A percentile compares a stretch with the other conserved stretches of the same genome.
These are phyloP conservation scores for Siphamia tubifer DNA, from an alignment of 2,113 vertebrate species.

Conservation along the genomic window DNA sequence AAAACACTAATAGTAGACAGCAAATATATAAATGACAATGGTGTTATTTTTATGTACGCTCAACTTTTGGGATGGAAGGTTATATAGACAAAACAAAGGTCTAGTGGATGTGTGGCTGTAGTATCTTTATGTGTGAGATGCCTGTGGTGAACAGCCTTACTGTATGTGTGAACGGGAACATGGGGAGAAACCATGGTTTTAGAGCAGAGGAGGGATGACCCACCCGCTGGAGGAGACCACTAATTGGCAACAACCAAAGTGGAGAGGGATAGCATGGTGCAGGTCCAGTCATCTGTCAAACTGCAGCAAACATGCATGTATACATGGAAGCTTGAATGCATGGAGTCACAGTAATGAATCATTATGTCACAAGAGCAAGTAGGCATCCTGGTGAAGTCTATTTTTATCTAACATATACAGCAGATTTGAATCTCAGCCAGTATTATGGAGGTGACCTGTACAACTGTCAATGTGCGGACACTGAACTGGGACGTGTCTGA, in stretches of 20 bases:
- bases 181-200: conserved; percentile 41
- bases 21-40: conserved; percentile 33
- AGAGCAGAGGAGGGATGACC: conserved; percentile 41
- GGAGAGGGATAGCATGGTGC: conserved; percentile 35
- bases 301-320: conserved; percentile 32
- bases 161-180: conserved; percentile 27
- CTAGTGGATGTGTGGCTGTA: too few relatives aligned
- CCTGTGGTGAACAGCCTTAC: conserved; percentile 33
- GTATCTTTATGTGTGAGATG: conserved; percentile 28
- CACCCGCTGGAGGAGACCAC: conserved; percentile 52
- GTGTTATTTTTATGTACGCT: conserved; percentile 3
- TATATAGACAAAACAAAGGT: too few relatives aligned
- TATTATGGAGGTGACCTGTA: background rate
- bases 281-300: conserved; percentile 66
- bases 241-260: conserved; percentile 67
- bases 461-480: background rate
- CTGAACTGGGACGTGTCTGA: background rate
- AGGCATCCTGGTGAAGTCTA: conserved; percentile 15
- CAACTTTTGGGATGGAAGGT: too few relatives aligned
- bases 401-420: conserved; percentile 49
- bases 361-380: conserved; percentile 38
- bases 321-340: conserved; percentile 20
- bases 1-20: conserved; percentile 4
- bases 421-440: background rate
- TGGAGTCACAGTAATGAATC: conserved; percentile 44